phyloP scores from a whole-genome alignment of 1,140 invertebrate species.

The Hycleus cichorii region DNA sequence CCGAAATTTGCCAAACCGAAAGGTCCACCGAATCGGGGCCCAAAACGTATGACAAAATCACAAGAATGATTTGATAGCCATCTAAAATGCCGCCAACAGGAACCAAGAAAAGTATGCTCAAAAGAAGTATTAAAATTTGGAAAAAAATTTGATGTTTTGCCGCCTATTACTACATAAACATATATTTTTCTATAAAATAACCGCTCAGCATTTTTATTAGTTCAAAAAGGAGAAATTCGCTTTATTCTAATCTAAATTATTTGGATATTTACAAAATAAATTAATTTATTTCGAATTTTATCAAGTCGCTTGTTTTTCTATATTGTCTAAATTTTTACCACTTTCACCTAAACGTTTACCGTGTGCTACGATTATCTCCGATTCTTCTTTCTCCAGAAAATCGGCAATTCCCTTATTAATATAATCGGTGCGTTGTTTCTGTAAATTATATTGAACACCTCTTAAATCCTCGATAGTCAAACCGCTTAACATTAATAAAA shows the following conservation, averaged over 20 bases:
- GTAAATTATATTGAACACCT: conserved; percentile 47
- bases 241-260: no score
- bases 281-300: no score
- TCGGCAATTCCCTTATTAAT: conserved; percentile 31
- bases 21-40: conserved; percentile 84
- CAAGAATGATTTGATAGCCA: conserved; percentile 7
- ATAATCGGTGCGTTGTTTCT: conserved; percentile 34
- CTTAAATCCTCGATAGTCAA: conserved; percentile 47
- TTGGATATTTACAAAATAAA: conserved; percentile 4
- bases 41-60: conserved; percentile 78
- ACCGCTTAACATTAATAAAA: conserved; percentile 46
- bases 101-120: neutral
- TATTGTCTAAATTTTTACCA: conserved; percentile 25
- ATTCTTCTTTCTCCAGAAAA: conserved; percentile 26
- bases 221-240: no score
- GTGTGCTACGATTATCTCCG: conserved; percentile 22
- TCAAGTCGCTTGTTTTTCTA: conserved; percentile 5
- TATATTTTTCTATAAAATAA: no score
- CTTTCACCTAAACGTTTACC: conserved; percentile 17
- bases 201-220: no score
- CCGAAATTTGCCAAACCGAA: conserved; percentile 93
- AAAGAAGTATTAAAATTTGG: neutral
- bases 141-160: no score
- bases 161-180: no score
- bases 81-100: neutral